These are phyloP conservation scores for Nebria brevicollis DNA, from an alignment of 2,888 invertebrate genomes.

Conservation along the genomic window DNA sequence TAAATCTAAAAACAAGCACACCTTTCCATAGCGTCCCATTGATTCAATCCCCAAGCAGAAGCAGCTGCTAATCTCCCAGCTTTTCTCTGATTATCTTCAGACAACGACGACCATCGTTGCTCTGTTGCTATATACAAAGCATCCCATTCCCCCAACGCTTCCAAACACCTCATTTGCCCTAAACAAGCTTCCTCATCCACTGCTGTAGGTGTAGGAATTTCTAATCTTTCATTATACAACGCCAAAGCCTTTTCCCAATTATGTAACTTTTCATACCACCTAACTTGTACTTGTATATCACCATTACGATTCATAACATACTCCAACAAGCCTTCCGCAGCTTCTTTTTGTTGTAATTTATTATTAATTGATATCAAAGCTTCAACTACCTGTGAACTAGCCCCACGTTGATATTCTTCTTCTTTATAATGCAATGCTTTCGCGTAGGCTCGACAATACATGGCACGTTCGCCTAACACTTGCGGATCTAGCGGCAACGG, in stretches of 20 bases:
- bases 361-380: slow-evolving; percentile 96
- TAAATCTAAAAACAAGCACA: slow-evolving; percentile 57
- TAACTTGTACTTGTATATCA: slow-evolving; percentile 78
- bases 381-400: slow-evolving; percentile 89
- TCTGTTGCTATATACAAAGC: slow-evolving; percentile 84
- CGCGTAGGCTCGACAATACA: slow-evolving; percentile 87
- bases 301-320: slow-evolving; percentile 86
- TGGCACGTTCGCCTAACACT: slow-evolving; percentile 90
- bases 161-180: slow-evolving; percentile 94
- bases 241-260: slow-evolving; percentile 97
- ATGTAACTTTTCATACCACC: slow-evolving; percentile 99
- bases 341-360: slow-evolving; percentile 97
- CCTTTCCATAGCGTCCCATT: slow-evolving; percentile 94
- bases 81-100: slow-evolving; percentile 68
- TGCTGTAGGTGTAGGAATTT: slow-evolving; percentile 65
- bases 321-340: slow-evolving; percentile 92
- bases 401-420: slow-evolving; percentile 88
- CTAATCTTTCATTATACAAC: slow-evolving; percentile 83
- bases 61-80: slow-evolving; percentile 94
- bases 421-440: slow-evolving; percentile 91
- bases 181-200: slow-evolving; percentile 81
- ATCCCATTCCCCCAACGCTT: slow-evolving; percentile 97
- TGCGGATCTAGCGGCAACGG: slow-evolving; percentile 90
- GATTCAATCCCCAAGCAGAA: slow-evolving; percentile 94
- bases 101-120: slow-evolving; percentile 75